A percentile compares a stretch with the other conserved stretches of the same genome.
Conservation (phyloP, 2,888 invertebrate genomes). For the Lamellibrachia columna region DNA sequence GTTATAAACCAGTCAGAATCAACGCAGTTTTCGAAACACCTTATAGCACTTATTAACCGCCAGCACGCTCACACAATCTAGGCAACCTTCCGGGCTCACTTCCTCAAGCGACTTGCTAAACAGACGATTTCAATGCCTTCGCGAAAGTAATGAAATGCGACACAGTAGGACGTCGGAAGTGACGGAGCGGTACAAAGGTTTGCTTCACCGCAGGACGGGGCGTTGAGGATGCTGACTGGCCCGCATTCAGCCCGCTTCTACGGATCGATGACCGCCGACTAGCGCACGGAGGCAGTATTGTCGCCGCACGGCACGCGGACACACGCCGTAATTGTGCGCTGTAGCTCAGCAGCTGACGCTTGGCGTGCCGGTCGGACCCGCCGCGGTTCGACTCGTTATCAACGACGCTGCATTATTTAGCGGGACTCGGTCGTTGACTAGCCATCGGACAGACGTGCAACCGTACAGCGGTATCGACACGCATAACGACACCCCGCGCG, state of each 20-base stretch:
- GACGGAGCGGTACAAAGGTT: not conserved
- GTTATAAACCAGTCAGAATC: not conserved
- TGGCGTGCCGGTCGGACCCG: not conserved
- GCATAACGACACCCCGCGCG: not conserved
- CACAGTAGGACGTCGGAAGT: not conserved
- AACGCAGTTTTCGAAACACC: not conserved
- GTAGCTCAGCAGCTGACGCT: not conserved
- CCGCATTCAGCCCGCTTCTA: not conserved
- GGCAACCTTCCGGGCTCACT: not conserved
- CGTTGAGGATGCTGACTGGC: not conserved
- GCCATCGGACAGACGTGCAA: not conserved
- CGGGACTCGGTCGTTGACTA: not conserved
- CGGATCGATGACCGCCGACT: slow-evolving; percentile 1
- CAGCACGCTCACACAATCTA: not conserved
- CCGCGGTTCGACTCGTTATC: not conserved
- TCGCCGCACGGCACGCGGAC: not conserved
- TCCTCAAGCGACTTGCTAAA: not conserved
- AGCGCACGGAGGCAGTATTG: not conserved
- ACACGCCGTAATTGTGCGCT: not conserved
- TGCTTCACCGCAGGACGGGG: not conserved
- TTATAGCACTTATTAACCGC: not conserved
- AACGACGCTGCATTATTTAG: not conserved
- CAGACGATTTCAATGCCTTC: not conserved
- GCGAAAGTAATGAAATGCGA: not conserved
- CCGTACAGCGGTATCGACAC: not conserved